Conservation (phyloP, 2,113 vertebrate genomes). For the Forbesichthys papilliferus region DNA sequence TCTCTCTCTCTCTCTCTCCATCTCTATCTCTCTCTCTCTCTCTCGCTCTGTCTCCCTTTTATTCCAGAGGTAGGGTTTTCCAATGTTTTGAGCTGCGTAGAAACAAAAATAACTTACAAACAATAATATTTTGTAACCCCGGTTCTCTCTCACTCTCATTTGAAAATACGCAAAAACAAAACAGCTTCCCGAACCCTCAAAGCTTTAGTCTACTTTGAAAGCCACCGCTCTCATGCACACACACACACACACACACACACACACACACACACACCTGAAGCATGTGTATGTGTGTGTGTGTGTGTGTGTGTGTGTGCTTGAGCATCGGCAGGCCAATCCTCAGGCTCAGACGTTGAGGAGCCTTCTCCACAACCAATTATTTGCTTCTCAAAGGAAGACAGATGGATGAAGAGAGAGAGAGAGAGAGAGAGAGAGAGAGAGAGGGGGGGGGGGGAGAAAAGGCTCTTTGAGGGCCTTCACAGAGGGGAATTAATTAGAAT, state of each 20-base stretch:
- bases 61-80: no score
- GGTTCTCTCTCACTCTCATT: no score
- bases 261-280: slow-evolving; percentile 31
- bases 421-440: slow-evolving; percentile 23
- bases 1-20: no score
- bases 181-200: no score
- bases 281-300: slow-evolving; percentile 24
- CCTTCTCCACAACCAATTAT: slow-evolving; percentile 72
- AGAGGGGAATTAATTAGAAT: slow-evolving; percentile 66
- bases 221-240: neutral
- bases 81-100: no score
- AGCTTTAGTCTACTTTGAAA: no score
- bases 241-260: slow-evolving; percentile 12
- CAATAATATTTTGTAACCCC: no score
- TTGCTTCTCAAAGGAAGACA: slow-evolving; percentile 72
- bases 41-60: neutral
- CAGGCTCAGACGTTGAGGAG: slow-evolving; percentile 58
- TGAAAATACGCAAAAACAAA: no score
- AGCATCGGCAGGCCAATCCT: slow-evolving; percentile 46
- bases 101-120: no score
- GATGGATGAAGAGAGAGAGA: slow-evolving; percentile 46
- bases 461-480: no score
- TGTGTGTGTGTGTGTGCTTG: slow-evolving; percentile 12
- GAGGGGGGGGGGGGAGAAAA: slow-evolving; percentile 7
- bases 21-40: no score